Conservation (phyloP, 2,113 vertebrate genomes). For the Upupa epops region DNA sequence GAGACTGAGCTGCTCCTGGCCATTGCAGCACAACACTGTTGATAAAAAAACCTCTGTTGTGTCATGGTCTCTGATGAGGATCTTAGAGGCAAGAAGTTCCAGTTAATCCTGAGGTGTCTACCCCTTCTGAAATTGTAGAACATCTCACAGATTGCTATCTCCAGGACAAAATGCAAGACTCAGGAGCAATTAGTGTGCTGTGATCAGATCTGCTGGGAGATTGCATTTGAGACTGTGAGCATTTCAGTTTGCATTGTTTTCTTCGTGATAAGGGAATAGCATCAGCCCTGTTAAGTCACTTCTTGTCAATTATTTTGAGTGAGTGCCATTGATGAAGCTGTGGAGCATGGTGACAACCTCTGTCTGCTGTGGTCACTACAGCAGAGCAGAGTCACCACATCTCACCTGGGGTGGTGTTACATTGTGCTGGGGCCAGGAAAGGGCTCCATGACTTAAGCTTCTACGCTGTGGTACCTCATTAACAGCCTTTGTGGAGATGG, state of each 20-base stretch:
- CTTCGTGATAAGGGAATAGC: not conserved
- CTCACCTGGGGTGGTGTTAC: accelerated
- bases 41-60: not conserved
- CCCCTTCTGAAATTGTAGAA: not conserved
- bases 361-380: not conserved
- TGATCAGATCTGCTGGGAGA: constrained; percentile 3
- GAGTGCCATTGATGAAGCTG: not conserved
- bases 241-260: not conserved
- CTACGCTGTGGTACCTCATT: not conserved
- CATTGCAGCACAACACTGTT: not conserved
- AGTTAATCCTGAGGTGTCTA: not conserved
- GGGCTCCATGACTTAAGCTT: not conserved
- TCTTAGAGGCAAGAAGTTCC: not conserved
- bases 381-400: not conserved
- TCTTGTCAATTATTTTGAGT: not conserved
- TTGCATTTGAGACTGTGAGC: not conserved
- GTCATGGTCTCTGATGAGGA: not conserved
- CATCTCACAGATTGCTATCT: not conserved
- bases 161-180: not conserved
- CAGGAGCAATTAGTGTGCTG: not conserved
- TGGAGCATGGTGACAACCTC: not conserved
- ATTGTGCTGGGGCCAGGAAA: not conserved
- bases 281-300: not conserved
- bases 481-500: not conserved
- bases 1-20: not conserved